Base-by-base conservation (phyloP, 2,888 invertebrate genomes). In the Vesta saturnalis region DNA sequence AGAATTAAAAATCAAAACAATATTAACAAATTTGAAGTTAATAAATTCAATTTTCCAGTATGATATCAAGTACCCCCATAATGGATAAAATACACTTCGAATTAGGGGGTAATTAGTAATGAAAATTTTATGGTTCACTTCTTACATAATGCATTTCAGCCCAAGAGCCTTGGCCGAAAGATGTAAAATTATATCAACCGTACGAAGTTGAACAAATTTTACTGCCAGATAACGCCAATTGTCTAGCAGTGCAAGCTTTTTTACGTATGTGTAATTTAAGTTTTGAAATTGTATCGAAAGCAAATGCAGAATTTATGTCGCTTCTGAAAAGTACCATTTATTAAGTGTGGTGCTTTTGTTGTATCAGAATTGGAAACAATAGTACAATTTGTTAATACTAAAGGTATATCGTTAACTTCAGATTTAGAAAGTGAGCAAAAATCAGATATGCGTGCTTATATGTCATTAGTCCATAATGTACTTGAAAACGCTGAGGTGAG, bases 291-390 rank as follows among this genome's bases (percentile, higher is more conserved):
- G 93, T 94, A 74, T 91, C 92, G 77, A 87, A 93, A 72, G 90
- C 92, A 77, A 99, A 99, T 86, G 97, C 98, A 0, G 97, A 98
- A 80, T 94, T 93, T 80, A 98, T 99, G 95, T 97, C 98, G 0
- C 98, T 93, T 95, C 3, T 96, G 96, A 0, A 90, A 92, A 75
- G 91, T 99, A 0, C 99, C 99, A 0, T 96, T 99, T 79, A 91
- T 99, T 64, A 92, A 93, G 80, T 94, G 94, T 74, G 97, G 97
- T 0, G 91, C 93, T 0, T 95, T 95, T 79, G 89, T 97, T 0
- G 89, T 96, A 0, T 91, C 97, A 0, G 99, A 97, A 81, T 88
- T 97, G 78, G 96, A 97, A 79, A 93, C 94, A 0, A 96, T 99
- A 64, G 94, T 96, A 0, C 92, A 92, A 76, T 95, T 96, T 81